phyloP scores from a whole-genome alignment of 2,113 vertebrate species.

The Leptobrachium leishanense region DNA sequence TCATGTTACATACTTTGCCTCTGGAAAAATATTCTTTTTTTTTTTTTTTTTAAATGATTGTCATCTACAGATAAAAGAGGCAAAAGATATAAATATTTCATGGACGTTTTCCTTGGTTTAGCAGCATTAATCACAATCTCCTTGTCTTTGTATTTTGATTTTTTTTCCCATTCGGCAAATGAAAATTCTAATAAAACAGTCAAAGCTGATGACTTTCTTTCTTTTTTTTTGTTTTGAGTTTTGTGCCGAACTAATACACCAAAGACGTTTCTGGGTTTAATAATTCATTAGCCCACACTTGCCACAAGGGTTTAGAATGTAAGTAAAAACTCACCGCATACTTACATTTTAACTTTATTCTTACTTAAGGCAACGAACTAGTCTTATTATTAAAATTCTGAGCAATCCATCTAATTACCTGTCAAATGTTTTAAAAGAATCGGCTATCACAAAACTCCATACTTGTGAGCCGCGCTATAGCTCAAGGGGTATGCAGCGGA shows the following conservation, averaged over 20 bases:
- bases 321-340: constrained; percentile 12
- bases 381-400: constrained; percentile 19
- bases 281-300: constrained; percentile 43
- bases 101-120: constrained; percentile 28
- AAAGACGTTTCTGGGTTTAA: constrained; percentile 30
- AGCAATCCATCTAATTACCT: constrained; percentile 40
- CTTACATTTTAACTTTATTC: constrained; percentile 43
- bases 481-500: neutral
- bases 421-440: constrained; percentile 20
- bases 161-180: constrained; percentile 45
- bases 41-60: constrained; percentile 18
- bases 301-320: constrained; percentile 39
- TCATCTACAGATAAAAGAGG: constrained; percentile 32
- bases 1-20: neutral
- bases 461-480: neutral
- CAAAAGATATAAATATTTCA: constrained; percentile 34
- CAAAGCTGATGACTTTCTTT: constrained; percentile 41
- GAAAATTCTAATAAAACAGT: constrained; percentile 33
- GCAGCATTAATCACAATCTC: constrained; percentile 38
- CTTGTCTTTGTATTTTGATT: constrained; percentile 30
- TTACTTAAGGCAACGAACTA: constrained; percentile 35
- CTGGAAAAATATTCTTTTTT: neutral
- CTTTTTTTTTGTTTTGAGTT: constrained; percentile 14
- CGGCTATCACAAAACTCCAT: neutral
- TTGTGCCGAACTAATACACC: constrained; percentile 18